Percentiles rank a stretch among this genome's conserved stretches.
Conservation (phyloP, 2,113 vertebrate genomes). For the Synodontis membranacea region DNA sequence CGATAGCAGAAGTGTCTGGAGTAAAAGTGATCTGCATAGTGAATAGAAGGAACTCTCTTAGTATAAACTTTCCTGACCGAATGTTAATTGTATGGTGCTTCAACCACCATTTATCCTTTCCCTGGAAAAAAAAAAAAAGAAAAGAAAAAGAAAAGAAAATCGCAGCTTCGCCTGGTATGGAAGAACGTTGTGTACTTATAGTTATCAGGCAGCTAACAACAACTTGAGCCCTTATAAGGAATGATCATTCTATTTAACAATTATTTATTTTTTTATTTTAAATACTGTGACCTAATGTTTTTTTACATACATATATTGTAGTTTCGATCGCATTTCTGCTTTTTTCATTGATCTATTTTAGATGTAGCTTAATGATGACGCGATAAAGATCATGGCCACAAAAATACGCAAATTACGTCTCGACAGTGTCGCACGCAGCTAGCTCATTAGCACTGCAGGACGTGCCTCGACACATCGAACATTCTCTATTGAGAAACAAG, state of each 20-base stretch:
- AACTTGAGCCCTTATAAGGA: neutral
- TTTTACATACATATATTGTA: too few species aligned
- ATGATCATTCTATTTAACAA: neutral
- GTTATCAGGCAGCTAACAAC: neutral
- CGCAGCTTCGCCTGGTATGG: neutral
- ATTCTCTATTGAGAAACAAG: neutral
- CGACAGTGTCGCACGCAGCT: neutral
- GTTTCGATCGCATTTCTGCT: neutral
- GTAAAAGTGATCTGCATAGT: neutral
- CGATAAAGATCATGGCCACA: neutral
- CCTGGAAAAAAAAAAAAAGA: neutral
- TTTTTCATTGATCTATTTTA: neutral
- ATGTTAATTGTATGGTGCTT: neutral
- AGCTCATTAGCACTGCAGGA: neutral
- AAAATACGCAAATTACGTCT: too few species aligned
- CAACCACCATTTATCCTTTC: neutral
- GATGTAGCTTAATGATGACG: neutral
- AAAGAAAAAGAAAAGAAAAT: neutral
- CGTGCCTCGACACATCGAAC: neutral
- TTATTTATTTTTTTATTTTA: neutral
- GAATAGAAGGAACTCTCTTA: neutral
- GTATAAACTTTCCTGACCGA: neutral
- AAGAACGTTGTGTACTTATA: neutral
- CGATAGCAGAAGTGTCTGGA: neutral
- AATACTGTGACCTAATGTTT: neutral